Percentiles rank a stretch among this genome's conserved stretches.
These are phyloP conservation scores for Odontamblyopus rebecca DNA, from an alignment of 2,797 vertebrate species.

Conservation along the genomic window DNA sequence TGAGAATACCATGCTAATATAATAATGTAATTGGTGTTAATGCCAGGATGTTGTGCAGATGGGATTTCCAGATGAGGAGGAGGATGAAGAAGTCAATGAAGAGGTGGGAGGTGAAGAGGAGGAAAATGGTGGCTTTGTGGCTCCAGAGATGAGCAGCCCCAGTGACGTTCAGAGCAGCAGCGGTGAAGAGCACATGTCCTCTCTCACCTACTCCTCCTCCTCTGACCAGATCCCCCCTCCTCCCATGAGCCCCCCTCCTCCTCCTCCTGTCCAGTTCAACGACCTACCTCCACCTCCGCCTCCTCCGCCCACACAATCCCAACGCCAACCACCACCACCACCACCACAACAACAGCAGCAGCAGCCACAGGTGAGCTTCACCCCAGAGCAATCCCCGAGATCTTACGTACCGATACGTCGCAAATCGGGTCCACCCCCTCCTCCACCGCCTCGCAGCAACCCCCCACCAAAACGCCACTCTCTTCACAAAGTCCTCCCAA, in stretches of 20 bases:
- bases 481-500: slow-evolving; percentile 76
- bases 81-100: slow-evolving; percentile 78
- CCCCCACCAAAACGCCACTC: slow-evolving; percentile 80
- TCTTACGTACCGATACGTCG: slow-evolving; percentile 74
- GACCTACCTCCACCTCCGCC: slow-evolving; percentile 82
- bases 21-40: slow-evolving; percentile 63
- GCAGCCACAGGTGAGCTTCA: slow-evolving; percentile 53
- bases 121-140: slow-evolving; percentile 83
- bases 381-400: slow-evolving; percentile 72
- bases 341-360: slow-evolving; percentile 44
- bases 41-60: slow-evolving; percentile 85
- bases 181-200: slow-evolving; percentile 93
- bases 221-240: slow-evolving; percentile 93
- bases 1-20: slow-evolving; percentile 47
- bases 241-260: slow-evolving; percentile 87
- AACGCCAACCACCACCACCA: slow-evolving; percentile 64
- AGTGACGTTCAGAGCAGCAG: slow-evolving; percentile 92
- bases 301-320: slow-evolving; percentile 85
- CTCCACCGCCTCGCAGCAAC: slow-evolving; percentile 76
- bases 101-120: slow-evolving; percentile 84
- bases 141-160: slow-evolving; percentile 88
- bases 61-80: slow-evolving; percentile 93
- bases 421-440: slow-evolving; percentile 80
- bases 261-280: slow-evolving; percentile 85
- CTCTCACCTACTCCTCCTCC: slow-evolving; percentile 93